Evolutionary conservation across 2,888 invertebrate species (phyloP), one percentile per base, ranked within the genome.

Genomic region (Drosophila meridionalis): DNA sequence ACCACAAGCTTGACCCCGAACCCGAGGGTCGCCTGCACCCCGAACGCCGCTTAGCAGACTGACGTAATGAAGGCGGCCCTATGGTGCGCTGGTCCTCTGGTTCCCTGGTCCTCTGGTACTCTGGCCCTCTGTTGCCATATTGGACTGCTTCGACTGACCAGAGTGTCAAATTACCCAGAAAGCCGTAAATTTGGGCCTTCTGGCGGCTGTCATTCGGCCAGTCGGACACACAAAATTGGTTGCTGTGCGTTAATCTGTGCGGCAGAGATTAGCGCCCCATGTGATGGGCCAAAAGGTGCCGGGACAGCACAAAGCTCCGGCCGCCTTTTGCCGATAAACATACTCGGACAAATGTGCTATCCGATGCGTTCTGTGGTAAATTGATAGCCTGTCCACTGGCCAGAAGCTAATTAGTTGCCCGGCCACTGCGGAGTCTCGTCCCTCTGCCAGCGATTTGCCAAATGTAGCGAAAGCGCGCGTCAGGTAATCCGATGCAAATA

Each of bases 91-190:
- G 40, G 34, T 42, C 69, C 80, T 59, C 63, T 11, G 14, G 30
- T 14, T 20, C 32, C 20, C 2, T 11, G 20, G 20, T 9, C 36
- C 36, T 20, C 7, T 43, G 12, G 47, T 26, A 32, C 45, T 61
- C 56, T 38, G 40, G 34, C 38, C 69, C 80, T 55, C 61, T 26
- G 28, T 11, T 14, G 7, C 12, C 26, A 20, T 20, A 20, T 20
- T 20, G 20, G 20, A 20, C 4, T 26, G 36, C 14, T 36, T 4
- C 53, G 8, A 66, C 69, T 83, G 89, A 70, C 89, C 81, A 57
- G 69, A 86, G 90, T 90, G 89, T 90, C 85, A 85, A 85, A 85
- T 85, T 85, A 85, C 90, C 90, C 85, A 84, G 85, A 85, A 85
- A 90, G 87, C 87, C 89, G 85, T 90, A 88, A 88, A 85, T 85